These are phyloP conservation scores for Protula sp. DNA, from an alignment of 2,888 invertebrate genomes.

Conservation along the genomic window DNA sequence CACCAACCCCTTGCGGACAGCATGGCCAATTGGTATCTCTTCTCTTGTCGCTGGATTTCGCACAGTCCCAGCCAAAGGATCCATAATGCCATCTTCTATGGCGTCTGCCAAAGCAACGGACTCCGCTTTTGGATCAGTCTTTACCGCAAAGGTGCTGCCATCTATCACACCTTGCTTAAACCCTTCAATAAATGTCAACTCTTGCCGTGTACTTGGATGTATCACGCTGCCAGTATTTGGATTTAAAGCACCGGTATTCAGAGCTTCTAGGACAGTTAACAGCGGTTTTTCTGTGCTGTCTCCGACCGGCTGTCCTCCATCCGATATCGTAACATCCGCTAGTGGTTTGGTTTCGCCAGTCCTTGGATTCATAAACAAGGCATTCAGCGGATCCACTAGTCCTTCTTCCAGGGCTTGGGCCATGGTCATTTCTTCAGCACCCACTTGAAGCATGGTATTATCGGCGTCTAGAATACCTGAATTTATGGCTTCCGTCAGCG, in stretches of 20 bases:
- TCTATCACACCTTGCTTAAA: neutral
- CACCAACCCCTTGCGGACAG: constrained; percentile 63
- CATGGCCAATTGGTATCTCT: constrained; percentile 67
- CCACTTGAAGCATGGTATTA: constrained; percentile 50
- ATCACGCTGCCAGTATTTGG: neutral
- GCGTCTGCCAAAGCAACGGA: constrained; percentile 6
- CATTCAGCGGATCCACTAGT: constrained; percentile 71
- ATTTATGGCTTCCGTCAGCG: constrained; percentile 72
- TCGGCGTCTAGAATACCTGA: constrained; percentile 8
- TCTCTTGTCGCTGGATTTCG: constrained; percentile 52
- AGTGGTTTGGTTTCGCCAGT: constrained; percentile 15
- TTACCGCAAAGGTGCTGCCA: neutral
- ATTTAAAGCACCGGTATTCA: neutral
- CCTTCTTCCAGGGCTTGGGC: constrained; percentile 85
- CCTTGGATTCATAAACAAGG: constrained; percentile 65
- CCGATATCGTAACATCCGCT: neutral
- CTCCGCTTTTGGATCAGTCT: neutral
- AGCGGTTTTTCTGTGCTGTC: neutral
- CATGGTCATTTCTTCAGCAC: constrained; percentile 61
- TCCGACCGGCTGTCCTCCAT: neutral
- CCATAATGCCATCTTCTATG: constrained; percentile 28
- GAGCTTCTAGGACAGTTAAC: neutral
- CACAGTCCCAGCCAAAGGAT: constrained; percentile 25
- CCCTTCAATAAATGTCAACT: neutral
- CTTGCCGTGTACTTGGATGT: neutral